phyloP scores from a whole-genome alignment of 92 coral and sea anemone genomes.

The Porites rus region DNA sequence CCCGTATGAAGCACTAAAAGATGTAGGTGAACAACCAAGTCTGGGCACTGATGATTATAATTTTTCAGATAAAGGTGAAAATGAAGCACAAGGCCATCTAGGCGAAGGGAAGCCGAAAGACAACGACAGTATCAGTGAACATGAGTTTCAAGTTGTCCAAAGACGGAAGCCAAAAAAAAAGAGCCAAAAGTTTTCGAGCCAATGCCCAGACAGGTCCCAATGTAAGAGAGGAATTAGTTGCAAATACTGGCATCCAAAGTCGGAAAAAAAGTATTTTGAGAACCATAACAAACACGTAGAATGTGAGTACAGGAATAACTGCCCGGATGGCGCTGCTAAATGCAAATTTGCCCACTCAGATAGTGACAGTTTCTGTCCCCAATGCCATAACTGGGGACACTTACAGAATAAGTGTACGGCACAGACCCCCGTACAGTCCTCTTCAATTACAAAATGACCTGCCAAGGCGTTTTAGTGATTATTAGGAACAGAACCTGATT shows the following conservation, averaged over 20 bases:
- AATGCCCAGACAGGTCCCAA: slow-evolving; percentile 1
- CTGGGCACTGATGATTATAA: neutral
- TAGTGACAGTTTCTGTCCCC: slow-evolving; percentile 27
- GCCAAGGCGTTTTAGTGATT: no score
- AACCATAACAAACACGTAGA: neutral
- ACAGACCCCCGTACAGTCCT: neutral
- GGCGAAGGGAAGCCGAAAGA: neutral
- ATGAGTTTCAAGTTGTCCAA: slow-evolving; percentile 5
- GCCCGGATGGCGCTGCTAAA: neutral
- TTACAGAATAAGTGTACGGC: neutral
- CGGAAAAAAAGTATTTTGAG: slow-evolving; percentile 36
- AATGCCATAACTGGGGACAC: slow-evolving; percentile 48
- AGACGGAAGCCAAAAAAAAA: neutral
- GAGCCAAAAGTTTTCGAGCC: slow-evolving; percentile 15
- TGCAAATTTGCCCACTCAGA: slow-evolving; percentile 38
- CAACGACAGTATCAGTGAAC: neutral
- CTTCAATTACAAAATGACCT: no score
- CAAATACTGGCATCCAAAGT: slow-evolving; percentile 15
- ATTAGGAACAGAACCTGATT: no score
- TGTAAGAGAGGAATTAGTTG: slow-evolving; percentile 10
- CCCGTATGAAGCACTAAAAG: neutral
- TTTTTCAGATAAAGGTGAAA: no score
- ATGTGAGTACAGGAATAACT: neutral
- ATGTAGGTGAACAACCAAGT: slow-evolving; percentile 12
- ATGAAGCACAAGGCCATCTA: no score